Conservation (phyloP, 53 echinoderm and acorn worm species). For the Patiria pectinifera region DNA sequence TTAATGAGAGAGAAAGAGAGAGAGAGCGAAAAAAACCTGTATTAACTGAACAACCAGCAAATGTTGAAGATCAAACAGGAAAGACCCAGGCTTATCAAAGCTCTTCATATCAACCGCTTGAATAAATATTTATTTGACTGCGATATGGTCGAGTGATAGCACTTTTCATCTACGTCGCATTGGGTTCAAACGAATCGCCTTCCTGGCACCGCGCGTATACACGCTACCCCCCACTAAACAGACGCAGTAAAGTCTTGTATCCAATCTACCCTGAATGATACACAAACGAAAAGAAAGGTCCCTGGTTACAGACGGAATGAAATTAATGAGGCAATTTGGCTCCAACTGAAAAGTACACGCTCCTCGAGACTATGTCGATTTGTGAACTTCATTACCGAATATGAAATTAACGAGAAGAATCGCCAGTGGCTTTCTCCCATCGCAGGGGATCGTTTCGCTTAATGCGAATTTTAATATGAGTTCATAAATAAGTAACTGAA, state of each 20-base stretch:
- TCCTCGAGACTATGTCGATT: constrained; percentile 19
- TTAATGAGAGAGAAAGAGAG: background rate
- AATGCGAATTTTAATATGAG: background rate
- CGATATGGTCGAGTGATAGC: constrained; percentile 56
- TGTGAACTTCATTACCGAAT: constrained; percentile 7
- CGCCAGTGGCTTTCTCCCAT: background rate
- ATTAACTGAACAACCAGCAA: background rate
- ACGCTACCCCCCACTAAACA: background rate
- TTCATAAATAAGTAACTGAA: background rate
- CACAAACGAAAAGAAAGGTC: background rate
- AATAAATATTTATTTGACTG: constrained; percentile 66
- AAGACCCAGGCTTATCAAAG: constrained; percentile 7
- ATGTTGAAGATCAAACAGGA: background rate
- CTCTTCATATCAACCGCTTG: constrained; percentile 46
- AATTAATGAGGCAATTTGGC: constrained; percentile 36
- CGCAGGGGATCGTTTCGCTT: background rate
- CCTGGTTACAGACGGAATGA: background rate
- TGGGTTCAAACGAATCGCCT: constrained; percentile 22
- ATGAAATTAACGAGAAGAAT: constrained; percentile 31
- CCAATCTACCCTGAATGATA: constrained; percentile 1
- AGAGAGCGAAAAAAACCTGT: background rate
- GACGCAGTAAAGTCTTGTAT: background rate
- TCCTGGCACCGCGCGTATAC: constrained; percentile 25
- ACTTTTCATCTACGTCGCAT: constrained; percentile 45
- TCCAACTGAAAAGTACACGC: constrained; percentile 16